Evolutionary conservation across 2,888 invertebrate species (phyloP), one percentile per base, ranked within the genome.

Genomic region (Apomyelois bistriatella): DNA sequence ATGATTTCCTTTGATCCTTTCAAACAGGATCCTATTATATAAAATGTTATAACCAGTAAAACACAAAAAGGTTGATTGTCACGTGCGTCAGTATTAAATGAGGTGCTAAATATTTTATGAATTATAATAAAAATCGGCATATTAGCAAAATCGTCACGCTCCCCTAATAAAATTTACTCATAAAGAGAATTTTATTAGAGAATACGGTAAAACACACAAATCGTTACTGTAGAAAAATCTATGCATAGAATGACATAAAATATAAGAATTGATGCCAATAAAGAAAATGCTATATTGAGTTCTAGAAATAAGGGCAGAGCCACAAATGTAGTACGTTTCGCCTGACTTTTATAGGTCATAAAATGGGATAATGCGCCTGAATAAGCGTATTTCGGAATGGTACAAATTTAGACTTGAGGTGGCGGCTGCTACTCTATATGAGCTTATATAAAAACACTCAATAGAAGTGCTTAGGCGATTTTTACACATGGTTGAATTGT

Each of bases 301-400:
- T 79, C 83, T 77, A 84, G 80, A 85, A 85, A 84, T 87, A 86
- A 88, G 84, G 87, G 84, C 82, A 77, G 76, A 55, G 70, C 82
- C 82, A 79, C 85, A 89, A 90, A 87, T 81, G 82, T 84, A 85
- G 81, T 87, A 82, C 81, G 82, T 86, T 83, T 69, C 70, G 71
- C 64, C 76, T 84, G 88, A 89, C 89, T 87, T 90, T 89, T 89
- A 90, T 90, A 76, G 89, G 82, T 88, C 78, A 86, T 90, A 89
- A 90, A 90, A 79, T 74, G 80, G 85, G 82, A 87, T 90, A 89
- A 89, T 89, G 86, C 85, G 85, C 79, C 71, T 81, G 83, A 74
- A 83, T 82, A 80, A 84, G 82, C 85, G 85, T 86, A 87, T 88
- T 89, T 85, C 76, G 80, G 88, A 85, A 82, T 82, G 76, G 84